Evolutionary conservation across 2,113 vertebrate genomes (phyloP).

Genomic region (cat (Felis catus)): DNA sequence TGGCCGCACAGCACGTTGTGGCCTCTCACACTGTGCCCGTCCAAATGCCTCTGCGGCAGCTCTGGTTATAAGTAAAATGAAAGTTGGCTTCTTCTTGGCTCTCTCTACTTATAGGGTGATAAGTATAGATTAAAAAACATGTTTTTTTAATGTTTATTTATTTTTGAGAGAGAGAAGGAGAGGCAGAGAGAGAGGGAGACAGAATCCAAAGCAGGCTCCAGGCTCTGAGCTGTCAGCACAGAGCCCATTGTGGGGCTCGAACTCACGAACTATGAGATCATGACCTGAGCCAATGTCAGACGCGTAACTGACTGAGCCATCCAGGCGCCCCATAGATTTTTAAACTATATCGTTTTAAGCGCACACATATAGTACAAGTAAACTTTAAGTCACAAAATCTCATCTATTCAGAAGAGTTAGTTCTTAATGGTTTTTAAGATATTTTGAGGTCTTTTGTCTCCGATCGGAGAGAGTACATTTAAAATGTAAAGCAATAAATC

Average conservation of each 20-base stretch:
- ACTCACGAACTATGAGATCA: too few relatives aligned
- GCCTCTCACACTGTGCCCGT: rapidly evolving
- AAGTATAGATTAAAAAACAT: neutral
- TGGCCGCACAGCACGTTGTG: neutral
- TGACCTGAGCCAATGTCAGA: too few relatives aligned
- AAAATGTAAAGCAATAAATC: neutral
- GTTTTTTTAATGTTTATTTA: too few relatives aligned
- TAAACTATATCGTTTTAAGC: neutral
- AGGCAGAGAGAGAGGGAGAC: too few relatives aligned
- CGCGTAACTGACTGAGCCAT: too few relatives aligned
- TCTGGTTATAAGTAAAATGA: neutral
- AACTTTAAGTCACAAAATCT: neutral
- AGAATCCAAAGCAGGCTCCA: too few relatives aligned
- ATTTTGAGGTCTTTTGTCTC: neutral
- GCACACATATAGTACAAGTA: neutral
- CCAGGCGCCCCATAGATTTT: neutral
- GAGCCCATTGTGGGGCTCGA: rapidly evolving
- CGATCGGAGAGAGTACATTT: constrained; percentile 1
- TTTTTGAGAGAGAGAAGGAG: too few relatives aligned
- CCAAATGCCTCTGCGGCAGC: neutral
- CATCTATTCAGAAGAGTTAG: neutral
- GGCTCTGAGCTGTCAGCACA: too few relatives aligned
- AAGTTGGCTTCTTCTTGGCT: neutral
- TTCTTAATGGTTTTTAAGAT: constrained; percentile 1
- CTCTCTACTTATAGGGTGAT: neutral